phyloP scores from a whole-genome alignment of 2,888 invertebrate species.

The Agrotis clavis region DNA sequence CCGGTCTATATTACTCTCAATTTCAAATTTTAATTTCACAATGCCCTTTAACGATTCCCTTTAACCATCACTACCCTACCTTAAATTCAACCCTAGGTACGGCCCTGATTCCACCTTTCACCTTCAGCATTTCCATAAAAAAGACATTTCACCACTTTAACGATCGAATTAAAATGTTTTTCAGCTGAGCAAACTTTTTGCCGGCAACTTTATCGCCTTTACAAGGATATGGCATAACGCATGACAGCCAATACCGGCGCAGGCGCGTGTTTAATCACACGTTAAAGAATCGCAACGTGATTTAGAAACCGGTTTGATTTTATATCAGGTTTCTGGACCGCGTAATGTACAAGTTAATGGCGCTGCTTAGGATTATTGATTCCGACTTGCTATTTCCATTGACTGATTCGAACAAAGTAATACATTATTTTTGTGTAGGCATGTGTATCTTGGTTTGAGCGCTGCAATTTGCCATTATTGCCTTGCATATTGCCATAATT shows the following conservation, averaged over 20 bases:
- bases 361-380: slow-evolving; percentile 39
- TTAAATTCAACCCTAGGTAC: no score
- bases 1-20: no score
- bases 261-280: slow-evolving; percentile 47
- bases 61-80: no score
- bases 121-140: slow-evolving; percentile 33
- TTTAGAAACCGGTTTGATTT: slow-evolving; percentile 59
- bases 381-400: slow-evolving; percentile 23
- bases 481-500: not conserved
- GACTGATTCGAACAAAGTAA: not conserved
- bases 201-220: slow-evolving; percentile 33
- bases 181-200: slow-evolving; percentile 39
- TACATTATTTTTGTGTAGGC: not conserved
- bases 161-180: slow-evolving; percentile 16
- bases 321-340: slow-evolving; percentile 48
- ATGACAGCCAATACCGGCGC: slow-evolving; percentile 43
- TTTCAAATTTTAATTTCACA: no score
- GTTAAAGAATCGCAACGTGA: slow-evolving; percentile 58
- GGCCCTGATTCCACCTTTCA: slow-evolving; percentile 19
- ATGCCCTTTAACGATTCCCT: no score
- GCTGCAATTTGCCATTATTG: not conserved
- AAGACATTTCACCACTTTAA: slow-evolving; percentile 6
- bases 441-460: not conserved
- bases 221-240: slow-evolving; percentile 56
- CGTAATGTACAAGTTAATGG: slow-evolving; percentile 45